A percentile compares a stretch with the other conserved stretches of the same genome.
Evolutionary conservation across 2,888 invertebrate genomes (phyloP).

Genomic region (Morpho achilles): DNA sequence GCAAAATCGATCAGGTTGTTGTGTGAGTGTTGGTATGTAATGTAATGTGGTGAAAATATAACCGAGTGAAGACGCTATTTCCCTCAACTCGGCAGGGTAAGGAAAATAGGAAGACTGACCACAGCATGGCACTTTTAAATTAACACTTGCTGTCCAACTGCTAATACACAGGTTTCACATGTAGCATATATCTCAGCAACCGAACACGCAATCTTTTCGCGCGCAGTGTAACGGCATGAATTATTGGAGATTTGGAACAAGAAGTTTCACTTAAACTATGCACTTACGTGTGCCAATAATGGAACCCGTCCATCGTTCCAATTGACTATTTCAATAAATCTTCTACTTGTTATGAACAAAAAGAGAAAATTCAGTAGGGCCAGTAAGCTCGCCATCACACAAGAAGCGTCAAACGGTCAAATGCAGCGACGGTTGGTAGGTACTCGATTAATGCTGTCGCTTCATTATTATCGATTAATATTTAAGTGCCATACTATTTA

Average conservation of each 20-base stretch:
- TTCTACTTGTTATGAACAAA: conserved; percentile 52
- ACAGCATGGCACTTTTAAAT: conserved; percentile 78
- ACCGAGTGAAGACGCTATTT: conserved; percentile 25
- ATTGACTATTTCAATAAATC: conserved; percentile 59
- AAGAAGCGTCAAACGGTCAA: conserved; percentile 71
- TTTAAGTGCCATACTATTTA: conserved; percentile 75
- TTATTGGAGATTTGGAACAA: conserved; percentile 80
- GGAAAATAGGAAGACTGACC: conserved; percentile 66
- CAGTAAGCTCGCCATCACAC: conserved; percentile 72
- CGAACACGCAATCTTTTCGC: conserved; percentile 74
- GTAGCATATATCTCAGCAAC: conserved; percentile 60
- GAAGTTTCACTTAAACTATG: conserved; percentile 78
- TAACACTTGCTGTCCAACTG: conserved; percentile 57
- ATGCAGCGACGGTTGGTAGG: conserved; percentile 54
- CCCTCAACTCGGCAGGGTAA: conserved; percentile 37
- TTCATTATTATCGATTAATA: conserved; percentile 52
- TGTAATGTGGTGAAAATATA: conserved; percentile 34
- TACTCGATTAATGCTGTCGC: conserved; percentile 52
- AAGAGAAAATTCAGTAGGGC: conserved; percentile 76
- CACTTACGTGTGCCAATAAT: conserved; percentile 77
- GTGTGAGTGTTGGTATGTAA: conserved; percentile 53
- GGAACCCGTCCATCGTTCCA: conserved; percentile 73
- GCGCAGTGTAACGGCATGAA: conserved; percentile 69
- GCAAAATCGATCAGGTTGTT: conserved; percentile 81
- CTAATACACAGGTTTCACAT: conserved; percentile 56